These are phyloP conservation scores for Macquaria australasica DNA, from an alignment of 2,113 vertebrate genomes.

Conservation along the genomic window DNA sequence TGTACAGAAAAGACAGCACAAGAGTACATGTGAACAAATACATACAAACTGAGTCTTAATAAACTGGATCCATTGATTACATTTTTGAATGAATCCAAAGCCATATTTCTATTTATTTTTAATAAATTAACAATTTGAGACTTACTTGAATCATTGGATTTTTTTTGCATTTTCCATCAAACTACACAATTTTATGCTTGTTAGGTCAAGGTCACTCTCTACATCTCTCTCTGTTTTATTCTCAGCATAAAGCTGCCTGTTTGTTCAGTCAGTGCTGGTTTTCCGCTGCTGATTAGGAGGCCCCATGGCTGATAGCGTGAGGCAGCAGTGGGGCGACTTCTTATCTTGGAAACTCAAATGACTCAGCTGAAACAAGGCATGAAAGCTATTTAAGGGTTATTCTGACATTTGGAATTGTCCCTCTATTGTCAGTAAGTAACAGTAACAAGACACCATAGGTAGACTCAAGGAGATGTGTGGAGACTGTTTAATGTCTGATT, in stretches of 20 bases:
- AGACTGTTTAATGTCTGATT: background rate
- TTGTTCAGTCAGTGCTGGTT: slow-evolving; percentile 18
- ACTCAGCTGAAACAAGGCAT: slow-evolving; percentile 28
- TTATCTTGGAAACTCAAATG: slow-evolving; percentile 22
- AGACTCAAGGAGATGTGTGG: background rate
- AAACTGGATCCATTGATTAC: background rate
- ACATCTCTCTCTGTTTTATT: background rate
- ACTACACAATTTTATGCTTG: background rate
- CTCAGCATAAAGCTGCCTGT: background rate
- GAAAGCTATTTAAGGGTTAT: slow-evolving; percentile 10
- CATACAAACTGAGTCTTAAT: too few species aligned
- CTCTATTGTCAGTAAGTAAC: slow-evolving; percentile 25
- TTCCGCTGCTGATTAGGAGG: slow-evolving; percentile 16
- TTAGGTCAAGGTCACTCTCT: background rate
- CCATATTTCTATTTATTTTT: background rate
- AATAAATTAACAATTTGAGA: background rate
- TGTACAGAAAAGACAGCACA: background rate
- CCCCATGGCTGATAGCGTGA: background rate
- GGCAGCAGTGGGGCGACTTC: background rate
- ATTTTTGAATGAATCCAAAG: background rate
- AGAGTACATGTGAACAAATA: background rate
- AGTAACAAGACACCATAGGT: background rate
- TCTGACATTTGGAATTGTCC: slow-evolving; percentile 21
- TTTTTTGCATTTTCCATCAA: background rate
- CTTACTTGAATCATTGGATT: too few species aligned